Evolutionary conservation across 2,888 invertebrate genomes (phyloP).

Genomic region (Hypsopygia costalis): DNA sequence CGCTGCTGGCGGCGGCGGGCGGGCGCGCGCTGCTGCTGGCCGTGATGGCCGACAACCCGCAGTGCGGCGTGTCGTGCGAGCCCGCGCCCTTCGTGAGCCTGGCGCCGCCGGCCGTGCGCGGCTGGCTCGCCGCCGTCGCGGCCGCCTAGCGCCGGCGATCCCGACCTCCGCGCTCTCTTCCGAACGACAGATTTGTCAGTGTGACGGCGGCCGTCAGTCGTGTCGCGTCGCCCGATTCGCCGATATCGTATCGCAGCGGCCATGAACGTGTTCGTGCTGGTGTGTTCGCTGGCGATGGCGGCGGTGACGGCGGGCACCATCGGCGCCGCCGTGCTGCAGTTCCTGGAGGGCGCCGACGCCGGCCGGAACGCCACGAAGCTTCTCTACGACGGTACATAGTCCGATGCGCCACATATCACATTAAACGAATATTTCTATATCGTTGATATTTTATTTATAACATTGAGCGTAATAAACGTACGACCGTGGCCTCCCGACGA

Average conservation of each 20-base stretch:
- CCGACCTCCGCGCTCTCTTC: neutral
- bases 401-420: no score
- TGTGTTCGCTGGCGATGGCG: slow-evolving; percentile 51
- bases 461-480: no score
- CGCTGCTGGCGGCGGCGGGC: slow-evolving; percentile 33
- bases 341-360: slow-evolving; percentile 27
- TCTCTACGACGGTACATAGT: no score
- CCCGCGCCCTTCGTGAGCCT: slow-evolving; percentile 49
- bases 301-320: slow-evolving; percentile 40
- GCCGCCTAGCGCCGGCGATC: slow-evolving; percentile 22
- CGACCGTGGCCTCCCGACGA: no score
- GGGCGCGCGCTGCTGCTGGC: slow-evolving; percentile 30
- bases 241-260: neutral
- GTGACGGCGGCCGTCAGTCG: neutral
- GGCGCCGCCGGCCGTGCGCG: slow-evolving; percentile 25
- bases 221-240: neutral
- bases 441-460: no score
- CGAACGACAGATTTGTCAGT: neutral
- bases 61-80: slow-evolving; percentile 52
- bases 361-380: neutral
- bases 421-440: no score
- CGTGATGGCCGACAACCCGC: slow-evolving; percentile 40
- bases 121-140: slow-evolving; percentile 44
- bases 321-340: slow-evolving; percentile 36
- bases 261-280: slow-evolving; percentile 38